Base-by-base conservation (phyloP, 1,140 invertebrate genomes). In the Potamilus streckersoni region DNA sequence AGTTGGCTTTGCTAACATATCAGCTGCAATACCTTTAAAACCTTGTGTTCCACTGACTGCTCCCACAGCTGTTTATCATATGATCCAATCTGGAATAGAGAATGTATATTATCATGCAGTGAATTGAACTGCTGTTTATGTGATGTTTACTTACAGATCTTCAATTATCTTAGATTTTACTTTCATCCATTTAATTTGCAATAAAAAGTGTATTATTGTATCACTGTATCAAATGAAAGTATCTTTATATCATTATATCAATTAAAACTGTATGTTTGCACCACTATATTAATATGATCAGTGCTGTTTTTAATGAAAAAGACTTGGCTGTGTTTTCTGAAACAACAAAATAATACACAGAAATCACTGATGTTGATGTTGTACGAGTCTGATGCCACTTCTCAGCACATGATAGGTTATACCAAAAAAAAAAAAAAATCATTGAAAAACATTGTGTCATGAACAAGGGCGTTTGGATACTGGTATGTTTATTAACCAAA, bases 1-100 rank as follows among this genome's bases (percentile, higher is more conserved):
- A 49, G 38, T 49, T 5, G 38, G 6, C 6, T 49, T 11, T 49
- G 38, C 38, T 49, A 11, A 49, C 38, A 49, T 49, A 49, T 8
- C 6, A 11, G 5, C 38, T 49, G 11, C 38, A 11, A 49, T 81
- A 91, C 90, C 84, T 87, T 88, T 84, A 96, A 92, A 81, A 98
- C 94, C 82, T 95, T 92, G 86, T 96, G 94, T 86, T 98, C 97
- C 74, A 98, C 94, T 73, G 95, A 96, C 84, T 95, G 95, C 89
- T 98, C 97, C 96, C 96, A 98, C 93, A 95, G 93, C 88, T 97
- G 95, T 87, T 97, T 98, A 90, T 98, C 97, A 91, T 98, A 98
- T 49, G 95, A 95, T 84, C 96, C 96, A 89, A 98, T 98, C 92
- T 97, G 73, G 73, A 87, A 87, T 77, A 75, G 19, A 63, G 68